Base-by-base conservation (phyloP, 2,888 invertebrate genomes). In the Gibbula magus region DNA sequence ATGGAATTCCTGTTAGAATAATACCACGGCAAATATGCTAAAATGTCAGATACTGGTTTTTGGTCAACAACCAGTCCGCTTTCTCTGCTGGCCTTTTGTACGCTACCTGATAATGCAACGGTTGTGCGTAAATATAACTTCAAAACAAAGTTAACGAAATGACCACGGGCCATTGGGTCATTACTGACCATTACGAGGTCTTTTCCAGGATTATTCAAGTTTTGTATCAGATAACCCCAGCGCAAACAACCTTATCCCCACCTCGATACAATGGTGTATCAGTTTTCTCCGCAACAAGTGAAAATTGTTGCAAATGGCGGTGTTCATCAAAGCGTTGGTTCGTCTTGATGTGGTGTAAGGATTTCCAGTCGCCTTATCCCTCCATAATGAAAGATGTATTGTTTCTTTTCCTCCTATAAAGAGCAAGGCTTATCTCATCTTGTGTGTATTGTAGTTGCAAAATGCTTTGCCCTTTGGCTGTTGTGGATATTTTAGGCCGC, bases 161-260 rank as follows among this genome's bases (percentile, higher is more conserved):
- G 29, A 61, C 61, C 61, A 61, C 29, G 61, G 61, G 61, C 61
- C 29, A 61, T 61, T 29, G 22, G 61, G 25, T 29, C 61, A 61
- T 61, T 56, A 56, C 56, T 56, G 20, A 25, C 25, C 25, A 56
- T 56, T 61, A 61, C 61, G 61, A 61, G 29, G 29, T 8, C 61
- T 61, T 61, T 61, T 61, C 61, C 61, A 61, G 61, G 61, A 61
- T 61, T 61, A 61, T 29, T 61, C 61, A 61, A 61, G 61, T 25
- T 29, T 61, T 61, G 61, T 61, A 61, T 61, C 61, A 61, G 61
- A 61, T 61, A 61, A 61, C 25, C 61, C 61, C 18, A 25, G 29
- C 25, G 29, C 61, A 61, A 61, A 61, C 61, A 61, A 13, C 22
- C 22, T 61, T 61, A 61, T 61, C 61, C 61, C 29, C 61, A 25